Percentiles rank a stretch among this genome's conserved stretches.
Evolutionary conservation across 2,888 invertebrate genomes (phyloP).

Genomic region (Copidosoma aretas): DNA sequence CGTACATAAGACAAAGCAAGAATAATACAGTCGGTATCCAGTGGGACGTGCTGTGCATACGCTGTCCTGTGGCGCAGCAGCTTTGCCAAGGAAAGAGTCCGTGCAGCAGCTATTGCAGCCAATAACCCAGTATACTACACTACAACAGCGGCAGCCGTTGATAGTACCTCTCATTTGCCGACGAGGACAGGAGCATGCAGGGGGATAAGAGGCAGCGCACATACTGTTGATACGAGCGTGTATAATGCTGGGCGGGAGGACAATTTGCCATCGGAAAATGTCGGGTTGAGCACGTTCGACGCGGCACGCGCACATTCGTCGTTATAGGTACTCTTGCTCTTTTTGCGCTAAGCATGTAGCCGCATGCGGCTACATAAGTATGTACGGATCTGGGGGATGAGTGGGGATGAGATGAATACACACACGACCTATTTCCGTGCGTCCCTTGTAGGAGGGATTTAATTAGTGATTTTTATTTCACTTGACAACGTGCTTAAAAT

Average conservation of each 20-base stretch:
- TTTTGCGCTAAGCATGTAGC: slow-evolving; percentile 9
- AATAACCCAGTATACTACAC: slow-evolving; percentile 22
- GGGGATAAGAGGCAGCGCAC: background rate
- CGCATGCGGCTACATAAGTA: slow-evolving; percentile 41
- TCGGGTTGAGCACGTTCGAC: slow-evolving; percentile 52
- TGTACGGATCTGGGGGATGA: too few species aligned
- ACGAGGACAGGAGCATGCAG: background rate
- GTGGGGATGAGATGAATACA: too few species aligned
- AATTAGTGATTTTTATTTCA: slow-evolving; percentile 5
- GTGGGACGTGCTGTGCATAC: slow-evolving; percentile 62
- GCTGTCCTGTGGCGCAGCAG: slow-evolving; percentile 37
- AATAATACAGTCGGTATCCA: slow-evolving; percentile 47
- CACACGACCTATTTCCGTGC: slow-evolving; percentile 23
- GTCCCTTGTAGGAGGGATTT: slow-evolving; percentile 4
- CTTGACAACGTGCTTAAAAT: background rate
- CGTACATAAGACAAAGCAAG: too few species aligned
- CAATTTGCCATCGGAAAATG: slow-evolving; percentile 60
- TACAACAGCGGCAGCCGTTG: slow-evolving; percentile 1
- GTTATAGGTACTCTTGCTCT: slow-evolving; percentile 36
- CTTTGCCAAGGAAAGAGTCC: background rate
- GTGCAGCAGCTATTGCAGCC: slow-evolving; percentile 25
- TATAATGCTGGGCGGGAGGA: slow-evolving; percentile 42
- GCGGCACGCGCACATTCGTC: slow-evolving; percentile 12
- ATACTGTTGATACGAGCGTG: background rate
- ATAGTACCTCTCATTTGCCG: background rate